Evolutionary conservation across 2,113 vertebrate genomes (phyloP), one percentile per base, ranked within the genome.

Genomic region (Poeciliopsis occidentalis): DNA sequence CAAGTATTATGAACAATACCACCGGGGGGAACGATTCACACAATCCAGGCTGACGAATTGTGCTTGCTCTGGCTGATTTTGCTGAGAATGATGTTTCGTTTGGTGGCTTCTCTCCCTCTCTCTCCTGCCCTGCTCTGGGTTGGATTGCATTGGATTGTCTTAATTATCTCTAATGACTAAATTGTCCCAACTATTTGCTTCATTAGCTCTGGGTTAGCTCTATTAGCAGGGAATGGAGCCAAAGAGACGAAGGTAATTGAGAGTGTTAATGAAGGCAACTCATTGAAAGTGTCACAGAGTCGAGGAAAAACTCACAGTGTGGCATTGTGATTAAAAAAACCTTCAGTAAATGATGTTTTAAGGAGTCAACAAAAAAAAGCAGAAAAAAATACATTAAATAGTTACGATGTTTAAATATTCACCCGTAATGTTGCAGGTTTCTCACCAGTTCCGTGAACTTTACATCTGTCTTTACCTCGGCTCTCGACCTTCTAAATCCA

Each of bases 141-240:
- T 83, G 88, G 91, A 92, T 90, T 88, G 83, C 70, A 87, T 77
- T 81, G 85, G 92, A 92, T 93, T 84, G 87, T 85, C 82, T 87
- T 92, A 94, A 94, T 90, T 91, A 88, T 82, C 90, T 89, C 84
- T 93, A 93, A 94, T 92, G 93, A 92, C 83, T 88, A 89, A 91
- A 93, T 89, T 90, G 93, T 91, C 87, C 92, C 91, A 89, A 92
- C 92, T 93, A 91, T 85, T 89, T 88, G 90, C 90, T 90, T 93
- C 93, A 94, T 95, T 94, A 94, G 89, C 84, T 77, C 64, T 57
- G 63, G 80, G 76, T 91, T 89, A 92, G 92, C 90, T 87, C 91
- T 85, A 93, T 94, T 92, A 93, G 70, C 83, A 76, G 70, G 70
- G 81, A 87, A 81, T 37, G 82, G 83, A 86, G 88, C 78, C 67